Conservation (phyloP, 2,113 vertebrate genomes). For the Mormoops blainvillei region DNA sequence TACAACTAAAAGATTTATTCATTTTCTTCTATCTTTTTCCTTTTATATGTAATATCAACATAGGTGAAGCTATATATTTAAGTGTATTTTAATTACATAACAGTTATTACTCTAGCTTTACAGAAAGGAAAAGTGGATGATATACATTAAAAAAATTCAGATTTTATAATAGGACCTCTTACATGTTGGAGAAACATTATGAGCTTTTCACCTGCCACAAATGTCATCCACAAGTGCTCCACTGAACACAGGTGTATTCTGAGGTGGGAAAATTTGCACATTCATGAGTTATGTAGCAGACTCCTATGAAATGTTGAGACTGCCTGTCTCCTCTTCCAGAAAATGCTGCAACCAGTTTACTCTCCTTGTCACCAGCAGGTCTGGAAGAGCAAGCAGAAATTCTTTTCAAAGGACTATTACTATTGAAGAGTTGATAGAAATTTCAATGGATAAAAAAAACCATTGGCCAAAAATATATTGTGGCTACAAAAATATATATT, state of each 20-base stretch:
- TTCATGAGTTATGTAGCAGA: not conserved
- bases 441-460: not conserved
- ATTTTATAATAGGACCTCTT: conserved; percentile 53
- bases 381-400: not conserved
- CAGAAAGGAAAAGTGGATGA: conserved; percentile 2
- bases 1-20: not conserved
- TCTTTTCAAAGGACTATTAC: not conserved
- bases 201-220: conserved; percentile 56
- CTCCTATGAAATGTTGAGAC: not conserved
- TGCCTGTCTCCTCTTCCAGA: not conserved
- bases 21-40: not conserved
- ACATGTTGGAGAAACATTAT: conserved; percentile 61
- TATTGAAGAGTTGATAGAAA: not conserved
- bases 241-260: conserved; percentile 38
- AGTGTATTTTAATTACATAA: not conserved
- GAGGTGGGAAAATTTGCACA: conserved; percentile 31
- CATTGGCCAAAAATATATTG: not conserved
- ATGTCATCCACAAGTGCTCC: conserved; percentile 44
- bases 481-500: not conserved
- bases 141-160: conserved; percentile 48
- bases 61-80: not conserved
- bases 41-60: not conserved
- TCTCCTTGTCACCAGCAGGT: fast-evolving
- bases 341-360: not conserved
- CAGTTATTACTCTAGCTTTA: not conserved